Percentiles rank a stretch among this genome's conserved stretches.
Evolutionary conservation across 2,888 invertebrate species (phyloP).

Genomic region (Petrolisthes manimaculis): DNA sequence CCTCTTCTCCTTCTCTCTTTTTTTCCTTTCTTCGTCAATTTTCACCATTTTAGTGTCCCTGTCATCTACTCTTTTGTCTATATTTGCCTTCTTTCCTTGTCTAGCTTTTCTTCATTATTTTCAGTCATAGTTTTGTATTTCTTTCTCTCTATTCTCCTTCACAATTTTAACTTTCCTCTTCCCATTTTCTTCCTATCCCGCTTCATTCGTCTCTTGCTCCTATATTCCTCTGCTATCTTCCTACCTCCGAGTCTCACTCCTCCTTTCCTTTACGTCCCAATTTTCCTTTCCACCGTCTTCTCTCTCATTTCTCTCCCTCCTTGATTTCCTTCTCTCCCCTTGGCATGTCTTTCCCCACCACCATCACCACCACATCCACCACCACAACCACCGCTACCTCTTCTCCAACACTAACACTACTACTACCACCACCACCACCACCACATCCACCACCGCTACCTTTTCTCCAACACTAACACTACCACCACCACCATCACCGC

Average conservation of each 20-base stretch:
- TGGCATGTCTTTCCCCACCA: background rate
- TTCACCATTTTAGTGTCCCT: background rate
- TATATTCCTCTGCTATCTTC: background rate
- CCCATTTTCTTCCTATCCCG: background rate
- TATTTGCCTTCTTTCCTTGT: too few relatives aligned
- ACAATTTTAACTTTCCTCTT: background rate
- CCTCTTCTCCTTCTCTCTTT: slow-evolving; percentile 6
- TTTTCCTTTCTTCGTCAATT: background rate
- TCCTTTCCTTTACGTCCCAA: background rate
- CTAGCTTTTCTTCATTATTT: background rate
- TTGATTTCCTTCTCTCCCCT: background rate
- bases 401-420: too few relatives aligned
- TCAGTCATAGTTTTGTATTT: background rate
- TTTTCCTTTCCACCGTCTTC: background rate
- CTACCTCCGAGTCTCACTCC: background rate
- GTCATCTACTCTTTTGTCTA: background rate
- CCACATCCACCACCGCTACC: too few relatives aligned
- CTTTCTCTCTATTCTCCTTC: background rate
- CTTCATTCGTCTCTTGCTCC: background rate
- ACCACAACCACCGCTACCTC: too few relatives aligned
- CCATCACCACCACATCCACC: background rate
- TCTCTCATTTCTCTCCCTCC: background rate
- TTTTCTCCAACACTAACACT: too few relatives aligned
- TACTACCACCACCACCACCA: too few relatives aligned
- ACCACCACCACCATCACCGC: too few relatives aligned